Evolutionary conservation across 2,888 invertebrate species (phyloP), one percentile per base, ranked within the genome.

Genomic region (Sinodicranocentrus sp.): DNA sequence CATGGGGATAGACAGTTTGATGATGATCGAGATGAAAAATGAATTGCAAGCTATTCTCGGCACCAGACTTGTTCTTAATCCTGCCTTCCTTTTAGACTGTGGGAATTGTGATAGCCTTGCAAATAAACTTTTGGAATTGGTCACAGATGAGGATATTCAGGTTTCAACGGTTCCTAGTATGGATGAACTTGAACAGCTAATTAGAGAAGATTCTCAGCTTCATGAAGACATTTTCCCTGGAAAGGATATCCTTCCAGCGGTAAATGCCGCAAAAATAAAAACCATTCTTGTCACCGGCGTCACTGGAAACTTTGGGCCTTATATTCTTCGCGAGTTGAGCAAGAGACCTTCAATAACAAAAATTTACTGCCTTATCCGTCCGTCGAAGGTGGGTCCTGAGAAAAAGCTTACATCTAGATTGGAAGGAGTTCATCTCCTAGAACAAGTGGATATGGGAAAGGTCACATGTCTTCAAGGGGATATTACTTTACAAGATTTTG

Each of bases 21-120:
- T 86, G 84, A 73, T 82, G 65, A 25, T 86, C 10, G 86, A 86
- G 33, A 79, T 86, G 76, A 85, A 82, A 48, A 84, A 84, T 84
- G n/a, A 13, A 2, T 0, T 84, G 1, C 84, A 84, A 28, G 23
- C 17, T 15, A 8, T 75, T 0, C 6, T 84, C 10, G 84, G 84
- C 6, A 13, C 44, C 0, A 33, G 78, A 39, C 1, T 78, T 1
- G 61, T 21, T 2, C 8, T 84, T 2, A 54, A 68, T 3, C 19
- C 63, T 0, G 19, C 28, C 8, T 10, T 17, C 2, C 15, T 84
- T 0, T 44, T 61, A 17, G 80, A 73, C 28, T 79, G 70, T n/a
- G 43, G 44, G 21, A 80, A 23, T 15, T 21, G 39, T 0, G 1
- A 57, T 1, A 54, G 28, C 5, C 48, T 48, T 10, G 48, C 48